Percentiles rank a stretch among this genome's conserved stretches.
Conservation (phyloP, 2,113 vertebrate species). For the Crotophaga sulcirostris region DNA sequence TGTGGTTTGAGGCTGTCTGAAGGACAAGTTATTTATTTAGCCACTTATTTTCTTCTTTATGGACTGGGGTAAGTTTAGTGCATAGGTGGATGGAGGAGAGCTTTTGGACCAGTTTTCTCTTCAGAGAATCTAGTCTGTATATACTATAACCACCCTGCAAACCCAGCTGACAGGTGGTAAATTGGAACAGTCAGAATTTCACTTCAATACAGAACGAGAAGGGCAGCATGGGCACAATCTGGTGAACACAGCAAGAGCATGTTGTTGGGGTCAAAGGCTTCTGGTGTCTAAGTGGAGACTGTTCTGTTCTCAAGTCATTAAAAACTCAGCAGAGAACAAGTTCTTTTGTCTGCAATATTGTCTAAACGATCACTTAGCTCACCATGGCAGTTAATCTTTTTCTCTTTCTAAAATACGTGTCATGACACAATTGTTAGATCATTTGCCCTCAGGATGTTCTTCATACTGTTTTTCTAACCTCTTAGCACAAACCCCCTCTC, state of each 20-base stretch:
- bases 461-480: constrained; percentile 8
- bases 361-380: constrained; percentile 34
- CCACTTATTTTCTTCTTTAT: neutral
- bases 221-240: neutral
- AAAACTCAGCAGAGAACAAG: neutral
- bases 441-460: constrained; percentile 10
- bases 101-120: neutral
- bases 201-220: neutral
- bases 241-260: neutral
- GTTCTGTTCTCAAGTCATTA: constrained; percentile 19
- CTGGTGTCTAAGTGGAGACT: neutral
- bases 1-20: neutral
- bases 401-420: neutral
- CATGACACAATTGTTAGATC: constrained; percentile 36
- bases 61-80: neutral
- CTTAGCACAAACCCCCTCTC: neutral
- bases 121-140: neutral
- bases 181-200: neutral
- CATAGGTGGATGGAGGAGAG: neutral
- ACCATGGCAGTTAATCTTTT: constrained; percentile 10
- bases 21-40: neutral
- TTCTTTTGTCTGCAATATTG: neutral
- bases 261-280: neutral
- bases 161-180: neutral
- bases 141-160: neutral